A percentile compares a stretch with the other conserved stretches of the same genome.
These are phyloP conservation scores for Apogon talboti DNA, from an alignment of 2,797 vertebrate genomes.

Conservation along the genomic window DNA sequence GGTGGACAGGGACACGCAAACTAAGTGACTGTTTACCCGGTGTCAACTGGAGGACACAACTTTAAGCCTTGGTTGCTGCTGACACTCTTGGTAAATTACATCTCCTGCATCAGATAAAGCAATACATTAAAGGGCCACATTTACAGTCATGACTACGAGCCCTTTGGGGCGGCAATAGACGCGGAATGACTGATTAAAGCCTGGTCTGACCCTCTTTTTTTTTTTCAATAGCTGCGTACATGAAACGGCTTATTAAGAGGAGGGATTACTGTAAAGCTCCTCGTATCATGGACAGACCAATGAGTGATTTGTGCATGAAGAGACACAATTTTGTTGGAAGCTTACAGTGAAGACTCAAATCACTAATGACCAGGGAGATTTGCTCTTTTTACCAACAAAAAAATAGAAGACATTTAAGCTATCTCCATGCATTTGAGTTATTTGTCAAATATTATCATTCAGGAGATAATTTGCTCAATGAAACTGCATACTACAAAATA, in stretches of 20 bases:
- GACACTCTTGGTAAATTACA: conserved; percentile 62
- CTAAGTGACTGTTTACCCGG: conserved; percentile 69
- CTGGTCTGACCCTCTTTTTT: conserved; percentile 17
- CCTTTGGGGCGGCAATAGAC: conserved; percentile 34
- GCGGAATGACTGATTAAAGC: conserved; percentile 55
- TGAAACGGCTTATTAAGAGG: conserved; percentile 59
- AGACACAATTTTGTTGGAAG: conserved; percentile 32
- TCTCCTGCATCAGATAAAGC: conserved; percentile 30
- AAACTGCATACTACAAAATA: background rate
- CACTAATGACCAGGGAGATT: conserved; percentile 26
- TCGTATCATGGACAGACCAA: conserved; percentile 18
- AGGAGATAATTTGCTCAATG: conserved; percentile 25
- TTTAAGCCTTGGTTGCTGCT: conserved; percentile 40
- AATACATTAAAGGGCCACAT: conserved; percentile 34
- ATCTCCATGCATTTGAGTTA: conserved; percentile 14
- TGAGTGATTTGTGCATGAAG: conserved; percentile 18
- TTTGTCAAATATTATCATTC: conserved; percentile 1
- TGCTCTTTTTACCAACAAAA: conserved; percentile 7
- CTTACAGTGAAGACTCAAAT: conserved; percentile 33
- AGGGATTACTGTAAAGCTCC: conserved; percentile 68
- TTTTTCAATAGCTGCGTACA: conserved; percentile 41
- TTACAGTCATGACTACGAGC: conserved; percentile 32
- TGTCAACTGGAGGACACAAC: conserved; percentile 61
- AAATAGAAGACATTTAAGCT: conserved; percentile 11
- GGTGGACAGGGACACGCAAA: conserved; percentile 60